phyloP scores from a whole-genome alignment of 1,140 invertebrate genomes.

The Zaprionus davidi region DNA sequence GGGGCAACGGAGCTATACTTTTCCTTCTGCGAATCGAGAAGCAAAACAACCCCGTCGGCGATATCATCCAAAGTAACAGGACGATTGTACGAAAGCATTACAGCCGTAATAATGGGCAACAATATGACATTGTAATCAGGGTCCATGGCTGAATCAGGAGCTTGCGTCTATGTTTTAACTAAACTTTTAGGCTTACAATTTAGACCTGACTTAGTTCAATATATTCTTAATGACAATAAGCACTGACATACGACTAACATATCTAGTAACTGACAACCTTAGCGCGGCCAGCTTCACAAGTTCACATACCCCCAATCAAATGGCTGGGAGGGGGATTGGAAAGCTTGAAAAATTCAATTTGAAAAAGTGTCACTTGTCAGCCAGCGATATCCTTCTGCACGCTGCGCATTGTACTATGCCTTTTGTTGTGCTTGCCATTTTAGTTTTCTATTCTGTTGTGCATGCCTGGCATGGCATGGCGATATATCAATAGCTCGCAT shows the following conservation, averaged over 20 bases:
- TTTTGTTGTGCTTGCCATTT: conserved; percentile 50
- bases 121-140: conserved; percentile 50
- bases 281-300: background rate
- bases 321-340: background rate
- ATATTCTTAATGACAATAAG: background rate
- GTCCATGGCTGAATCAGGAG: conserved; percentile 40
- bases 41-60: conserved; percentile 34
- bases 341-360: conserved; percentile 65
- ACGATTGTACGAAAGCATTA: conserved; percentile 59
- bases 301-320: background rate
- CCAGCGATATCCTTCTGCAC: conserved; percentile 46
- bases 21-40: conserved; percentile 49
- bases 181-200: background rate
- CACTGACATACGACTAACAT: background rate
- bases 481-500: conserved; percentile 56
- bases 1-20: background rate
- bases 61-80: conserved; percentile 63
- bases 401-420: conserved; percentile 47
- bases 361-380: conserved; percentile 74
- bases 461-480: conserved; percentile 48
- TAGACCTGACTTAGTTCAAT: background rate
- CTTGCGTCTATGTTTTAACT: background rate
- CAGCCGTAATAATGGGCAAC: conserved; percentile 57
- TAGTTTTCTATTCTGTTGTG: conserved; percentile 36
- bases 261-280: background rate